A percentile compares a stretch with the other conserved stretches of the same genome.
Evolutionary conservation across 1,140 invertebrate species (phyloP).

Genomic region (Aphelenchoides fujianensis): DNA sequence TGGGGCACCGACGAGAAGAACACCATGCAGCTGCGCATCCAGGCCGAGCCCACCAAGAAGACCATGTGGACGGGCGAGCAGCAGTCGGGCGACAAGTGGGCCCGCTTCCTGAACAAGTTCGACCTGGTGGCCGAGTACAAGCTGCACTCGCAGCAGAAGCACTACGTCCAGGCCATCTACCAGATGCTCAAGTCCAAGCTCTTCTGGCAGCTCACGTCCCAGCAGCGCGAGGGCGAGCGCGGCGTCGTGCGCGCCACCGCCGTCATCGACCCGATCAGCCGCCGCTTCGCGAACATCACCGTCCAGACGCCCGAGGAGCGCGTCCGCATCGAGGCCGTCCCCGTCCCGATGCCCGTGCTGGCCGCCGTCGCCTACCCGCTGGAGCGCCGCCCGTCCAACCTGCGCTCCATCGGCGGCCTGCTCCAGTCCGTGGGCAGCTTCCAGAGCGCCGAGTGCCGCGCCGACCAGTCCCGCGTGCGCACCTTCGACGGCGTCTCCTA

Average conservation of each 20-base stretch:
- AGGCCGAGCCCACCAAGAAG: constrained; percentile 23
- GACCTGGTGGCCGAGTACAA: constrained; percentile 39
- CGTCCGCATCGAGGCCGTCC: no score
- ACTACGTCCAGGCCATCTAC: constrained; percentile 15
- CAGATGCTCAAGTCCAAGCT: constrained; percentile 33
- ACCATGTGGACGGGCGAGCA: background rate
- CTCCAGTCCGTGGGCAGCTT: no score
- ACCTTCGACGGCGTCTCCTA: constrained; percentile 46
- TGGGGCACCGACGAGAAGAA: constrained; percentile 42
- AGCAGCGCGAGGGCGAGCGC: background rate
- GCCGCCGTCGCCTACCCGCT: no score
- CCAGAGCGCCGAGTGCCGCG: constrained; percentile 22
- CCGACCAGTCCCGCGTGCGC: constrained; percentile 15
- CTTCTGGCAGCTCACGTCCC: constrained; percentile 32
- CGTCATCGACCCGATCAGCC: constrained; percentile 7
- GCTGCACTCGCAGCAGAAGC: constrained; percentile 24
- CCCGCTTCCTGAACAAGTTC: constrained; percentile 42
- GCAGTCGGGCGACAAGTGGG: constrained; percentile 18
- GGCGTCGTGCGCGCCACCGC: background rate
- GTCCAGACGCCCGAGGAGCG: constrained; percentile 9
- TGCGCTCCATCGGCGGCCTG: background rate
- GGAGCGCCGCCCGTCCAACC: constrained; percentile 12
- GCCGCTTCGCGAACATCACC: background rate
- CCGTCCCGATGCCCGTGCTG: no score
- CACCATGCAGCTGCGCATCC: constrained; percentile 37